Conservation (phyloP, 2,113 vertebrate genomes). For the Psammodynastes pulverulentus region DNA sequence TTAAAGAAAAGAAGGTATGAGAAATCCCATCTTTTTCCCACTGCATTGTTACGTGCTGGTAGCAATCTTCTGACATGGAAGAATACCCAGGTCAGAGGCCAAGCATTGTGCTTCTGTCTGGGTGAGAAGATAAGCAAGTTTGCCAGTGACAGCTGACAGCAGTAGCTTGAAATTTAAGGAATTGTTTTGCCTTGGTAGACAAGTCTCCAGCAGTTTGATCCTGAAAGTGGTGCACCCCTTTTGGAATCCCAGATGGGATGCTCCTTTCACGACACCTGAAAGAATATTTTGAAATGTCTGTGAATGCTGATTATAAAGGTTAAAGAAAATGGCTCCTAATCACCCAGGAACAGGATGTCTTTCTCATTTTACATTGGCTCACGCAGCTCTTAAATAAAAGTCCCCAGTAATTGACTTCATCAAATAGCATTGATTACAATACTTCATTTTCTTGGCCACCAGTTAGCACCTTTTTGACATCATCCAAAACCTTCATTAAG, state of each 20-base stretch:
- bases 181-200: conserved; percentile 42
- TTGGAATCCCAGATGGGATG: conserved; percentile 47
- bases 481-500: conserved; percentile 7
- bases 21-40: conserved; percentile 45
- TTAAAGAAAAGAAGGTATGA: conserved; percentile 54
- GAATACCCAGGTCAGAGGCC: conserved; percentile 63
- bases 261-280: conserved; percentile 53
- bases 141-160: conserved; percentile 58
- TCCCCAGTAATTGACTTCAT: conserved; percentile 6
- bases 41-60: conserved; percentile 55
- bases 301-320: conserved; percentile 24
- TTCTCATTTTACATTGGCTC: conserved; percentile 3
- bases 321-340: conserved; percentile 31
- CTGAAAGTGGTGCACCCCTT: conserved; percentile 55
- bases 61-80: conserved; percentile 14
- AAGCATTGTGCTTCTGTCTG: conserved; percentile 59
- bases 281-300: conserved; percentile 36
- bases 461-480: conserved; percentile 2
- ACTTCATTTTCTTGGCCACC: background rate
- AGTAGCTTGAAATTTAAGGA: conserved; percentile 63
- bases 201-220: conserved; percentile 37
- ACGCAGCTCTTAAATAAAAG: background rate
- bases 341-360: conserved; percentile 12
- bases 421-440: background rate
- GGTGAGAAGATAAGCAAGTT: conserved; percentile 63